These are phyloP conservation scores for Brachionus koreanus DNA, from an alignment of 1,140 invertebrate genomes.

Conservation along the genomic window DNA sequence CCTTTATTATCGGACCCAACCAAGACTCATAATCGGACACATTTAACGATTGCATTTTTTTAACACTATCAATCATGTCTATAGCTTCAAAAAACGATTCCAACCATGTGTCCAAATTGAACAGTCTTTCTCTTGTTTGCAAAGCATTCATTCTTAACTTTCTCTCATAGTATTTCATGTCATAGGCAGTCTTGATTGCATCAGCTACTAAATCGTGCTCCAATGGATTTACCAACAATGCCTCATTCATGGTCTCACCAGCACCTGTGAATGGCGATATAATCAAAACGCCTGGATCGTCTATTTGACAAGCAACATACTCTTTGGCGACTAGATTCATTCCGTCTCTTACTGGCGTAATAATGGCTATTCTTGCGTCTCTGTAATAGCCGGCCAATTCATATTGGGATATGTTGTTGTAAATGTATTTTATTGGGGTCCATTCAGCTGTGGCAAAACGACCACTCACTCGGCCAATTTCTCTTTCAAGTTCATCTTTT, in stretches of 20 bases:
- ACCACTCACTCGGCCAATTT: constrained; percentile 80
- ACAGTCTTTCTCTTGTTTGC: constrained; percentile 67
- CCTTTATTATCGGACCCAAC: constrained; percentile 61
- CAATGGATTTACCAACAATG: constrained; percentile 81
- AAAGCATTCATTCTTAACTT: constrained; percentile 79
- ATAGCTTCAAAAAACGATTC: constrained; percentile 68
- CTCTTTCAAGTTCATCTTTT: constrained; percentile 82
- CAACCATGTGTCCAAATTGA: constrained; percentile 85
- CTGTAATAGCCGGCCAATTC: constrained; percentile 74
- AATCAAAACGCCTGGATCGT: constrained; percentile 75
- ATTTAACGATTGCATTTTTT: constrained; percentile 33
- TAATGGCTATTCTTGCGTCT: constrained; percentile 76
- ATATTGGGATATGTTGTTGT: constrained; percentile 74
- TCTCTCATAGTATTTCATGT: constrained; percentile 80
- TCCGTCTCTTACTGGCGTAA: constrained; percentile 79
- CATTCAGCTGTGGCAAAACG: constrained; percentile 74
- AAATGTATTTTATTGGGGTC: constrained; percentile 85
- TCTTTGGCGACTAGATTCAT: constrained; percentile 92
- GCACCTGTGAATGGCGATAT: constrained; percentile 84
- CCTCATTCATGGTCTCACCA: constrained; percentile 64
- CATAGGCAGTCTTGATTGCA: constrained; percentile 76
- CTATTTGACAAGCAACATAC: constrained; percentile 84
- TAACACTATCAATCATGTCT: constrained; percentile 47
- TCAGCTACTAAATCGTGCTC: constrained; percentile 80
- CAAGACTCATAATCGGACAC: constrained; percentile 9